These are phyloP conservation scores for Trilocha varians DNA, from an alignment of 2,888 invertebrate species.

Conservation along the genomic window DNA sequence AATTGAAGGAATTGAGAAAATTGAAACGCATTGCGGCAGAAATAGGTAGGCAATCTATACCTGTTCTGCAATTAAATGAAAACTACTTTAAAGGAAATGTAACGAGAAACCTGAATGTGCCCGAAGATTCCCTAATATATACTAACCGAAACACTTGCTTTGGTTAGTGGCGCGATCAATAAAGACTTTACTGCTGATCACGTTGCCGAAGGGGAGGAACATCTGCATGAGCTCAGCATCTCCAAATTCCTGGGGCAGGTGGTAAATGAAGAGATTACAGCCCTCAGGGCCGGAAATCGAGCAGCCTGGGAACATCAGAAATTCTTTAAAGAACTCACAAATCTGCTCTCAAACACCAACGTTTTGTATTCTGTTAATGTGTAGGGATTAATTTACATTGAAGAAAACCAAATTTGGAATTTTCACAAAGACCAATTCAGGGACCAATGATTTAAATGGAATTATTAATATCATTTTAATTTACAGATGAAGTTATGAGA, in stretches of 20 bases:
- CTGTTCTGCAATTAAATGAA: background rate
- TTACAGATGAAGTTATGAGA: constrained; percentile 1
- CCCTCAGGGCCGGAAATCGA: constrained; percentile 99
- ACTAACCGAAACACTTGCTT: constrained; percentile 99
- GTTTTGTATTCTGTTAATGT: background rate
- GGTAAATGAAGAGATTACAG: constrained; percentile 99
- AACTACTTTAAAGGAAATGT: background rate
- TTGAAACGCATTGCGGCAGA: background rate
- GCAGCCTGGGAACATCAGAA: constrained; percentile 87
- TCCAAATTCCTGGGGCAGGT: constrained; percentile 99
- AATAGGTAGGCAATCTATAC: background rate
- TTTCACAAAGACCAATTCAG: background rate
- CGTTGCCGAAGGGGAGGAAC: constrained; percentile 99
- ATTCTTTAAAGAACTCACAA: constrained; percentile 79
- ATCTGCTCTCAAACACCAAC: constrained; percentile 54
- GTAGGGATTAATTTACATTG: background rate
- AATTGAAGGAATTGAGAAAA: background rate
- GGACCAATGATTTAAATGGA: background rate
- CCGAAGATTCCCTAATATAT: background rate
- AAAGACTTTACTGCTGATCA: constrained; percentile 99
- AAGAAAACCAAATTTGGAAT: background rate
- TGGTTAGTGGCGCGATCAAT: constrained; percentile 99
- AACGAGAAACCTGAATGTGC: background rate
- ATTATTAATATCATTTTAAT: background rate
- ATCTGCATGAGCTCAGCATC: constrained; percentile 99